phyloP scores from a whole-genome alignment of 2,113 vertebrate species.

The Regulus satrapa region DNA sequence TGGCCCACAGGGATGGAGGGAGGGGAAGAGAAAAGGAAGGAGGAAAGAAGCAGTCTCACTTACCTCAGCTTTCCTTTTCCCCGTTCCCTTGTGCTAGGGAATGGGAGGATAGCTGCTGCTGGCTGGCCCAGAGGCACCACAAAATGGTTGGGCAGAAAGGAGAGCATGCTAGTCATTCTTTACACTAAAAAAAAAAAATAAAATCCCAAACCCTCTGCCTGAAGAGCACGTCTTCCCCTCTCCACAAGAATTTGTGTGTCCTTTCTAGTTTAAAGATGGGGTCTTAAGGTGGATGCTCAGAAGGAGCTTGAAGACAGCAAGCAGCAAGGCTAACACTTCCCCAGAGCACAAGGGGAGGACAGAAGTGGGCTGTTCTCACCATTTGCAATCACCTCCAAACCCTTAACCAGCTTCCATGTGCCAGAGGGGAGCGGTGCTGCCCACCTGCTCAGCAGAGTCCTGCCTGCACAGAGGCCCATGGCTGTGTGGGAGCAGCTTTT shows the following conservation, averaged over 20 bases:
- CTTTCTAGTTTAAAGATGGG: neutral
- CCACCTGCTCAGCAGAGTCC: neutral
- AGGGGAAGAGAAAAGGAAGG: neutral
- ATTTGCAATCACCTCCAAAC: neutral
- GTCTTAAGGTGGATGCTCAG: neutral
- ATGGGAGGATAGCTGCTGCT: neutral
- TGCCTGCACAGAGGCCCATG: neutral
- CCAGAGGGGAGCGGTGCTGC: neutral
- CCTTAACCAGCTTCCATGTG: neutral
- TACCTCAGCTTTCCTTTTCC: neutral
- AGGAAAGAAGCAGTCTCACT: neutral
- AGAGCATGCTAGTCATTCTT: rapidly evolving
- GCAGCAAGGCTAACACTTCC: neutral
- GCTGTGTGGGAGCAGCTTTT: rapidly evolving
- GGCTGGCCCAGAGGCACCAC: neutral
- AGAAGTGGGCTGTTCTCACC: neutral
- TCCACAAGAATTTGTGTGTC: neutral
- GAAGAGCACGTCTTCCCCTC: neutral
- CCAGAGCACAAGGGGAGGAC: neutral
- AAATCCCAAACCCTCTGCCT: neutral
- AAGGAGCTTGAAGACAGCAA: neutral
- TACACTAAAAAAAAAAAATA: neutral
- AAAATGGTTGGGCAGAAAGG: neutral
- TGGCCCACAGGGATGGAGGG: neutral
- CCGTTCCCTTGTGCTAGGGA: neutral